Percentiles rank a stretch among this genome's conserved stretches.
These are phyloP conservation scores for Cheilosia urbana DNA, from an alignment of 2,888 invertebrate genomes.

Conservation along the genomic window DNA sequence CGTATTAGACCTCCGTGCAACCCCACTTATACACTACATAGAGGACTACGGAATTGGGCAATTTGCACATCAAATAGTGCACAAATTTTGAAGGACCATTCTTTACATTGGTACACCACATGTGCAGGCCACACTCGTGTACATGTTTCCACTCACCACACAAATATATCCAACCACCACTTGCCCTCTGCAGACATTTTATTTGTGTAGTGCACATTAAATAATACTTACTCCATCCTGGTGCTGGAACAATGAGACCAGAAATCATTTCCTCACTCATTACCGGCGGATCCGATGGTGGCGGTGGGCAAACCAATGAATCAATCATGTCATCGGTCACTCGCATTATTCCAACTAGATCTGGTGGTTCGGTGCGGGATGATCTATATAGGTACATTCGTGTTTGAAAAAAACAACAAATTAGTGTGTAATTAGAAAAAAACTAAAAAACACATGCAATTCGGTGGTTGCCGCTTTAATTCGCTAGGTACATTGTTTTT, in stretches of 20 bases:
- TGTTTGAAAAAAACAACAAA: constrained; percentile 36
- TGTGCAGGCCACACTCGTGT: constrained; percentile 33
- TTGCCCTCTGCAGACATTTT: constrained; percentile 23
- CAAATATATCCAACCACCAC: neutral
- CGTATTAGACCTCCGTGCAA: constrained; percentile 26
- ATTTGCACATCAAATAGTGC: constrained; percentile 65
- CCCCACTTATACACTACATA: constrained; percentile 27
- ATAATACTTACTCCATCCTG: constrained; percentile 93
- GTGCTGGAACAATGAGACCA: constrained; percentile 97
- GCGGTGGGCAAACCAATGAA: constrained; percentile 97
- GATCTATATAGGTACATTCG: constrained; percentile 86
- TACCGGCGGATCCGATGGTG: constrained; percentile 96
- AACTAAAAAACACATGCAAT: constrained; percentile 4
- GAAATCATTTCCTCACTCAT: constrained; percentile 98
- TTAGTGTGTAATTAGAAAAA: constrained; percentile 52
- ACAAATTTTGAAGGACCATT: constrained; percentile 59
- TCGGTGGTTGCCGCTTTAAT: constrained; percentile 5
- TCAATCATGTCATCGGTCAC: constrained; percentile 98
- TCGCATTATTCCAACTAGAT: constrained; percentile 90
- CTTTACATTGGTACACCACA: constrained; percentile 61
- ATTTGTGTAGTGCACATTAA: constrained; percentile 66
- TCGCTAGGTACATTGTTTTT: neutral
- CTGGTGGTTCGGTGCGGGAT: constrained; percentile 92
- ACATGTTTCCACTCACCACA: neutral
- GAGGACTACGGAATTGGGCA: constrained; percentile 33